These are phyloP conservation scores for Archilochus colubris DNA, from an alignment of 2,113 vertebrate species.

Conservation along the genomic window DNA sequence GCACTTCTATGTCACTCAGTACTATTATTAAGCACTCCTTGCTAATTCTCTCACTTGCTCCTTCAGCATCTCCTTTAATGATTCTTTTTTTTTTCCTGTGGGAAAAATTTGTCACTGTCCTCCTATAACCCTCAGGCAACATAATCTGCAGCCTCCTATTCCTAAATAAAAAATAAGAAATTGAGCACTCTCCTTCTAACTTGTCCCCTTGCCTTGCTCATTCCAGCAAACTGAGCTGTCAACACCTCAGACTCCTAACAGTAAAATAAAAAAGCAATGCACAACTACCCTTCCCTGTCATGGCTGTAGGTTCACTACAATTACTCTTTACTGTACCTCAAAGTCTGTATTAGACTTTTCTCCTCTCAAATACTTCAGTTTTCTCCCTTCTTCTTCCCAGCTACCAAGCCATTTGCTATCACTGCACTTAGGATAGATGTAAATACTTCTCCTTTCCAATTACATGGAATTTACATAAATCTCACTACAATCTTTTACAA, in stretches of 20 bases:
- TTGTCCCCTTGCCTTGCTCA: neutral
- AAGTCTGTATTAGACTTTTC: neutral
- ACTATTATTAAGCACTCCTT: neutral
- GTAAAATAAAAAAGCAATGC: neutral
- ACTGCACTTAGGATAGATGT: neutral
- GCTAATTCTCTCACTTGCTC: neutral
- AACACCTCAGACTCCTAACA: neutral
- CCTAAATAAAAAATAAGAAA: conserved; percentile 22
- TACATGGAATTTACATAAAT: neutral
- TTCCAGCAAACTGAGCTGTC: conserved; percentile 42
- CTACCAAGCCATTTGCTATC: neutral
- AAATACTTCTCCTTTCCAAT: neutral
- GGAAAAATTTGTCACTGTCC: neutral
- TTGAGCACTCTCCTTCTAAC: neutral
- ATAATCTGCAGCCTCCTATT: neutral
- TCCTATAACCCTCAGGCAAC: neutral
- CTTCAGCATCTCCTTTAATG: neutral
- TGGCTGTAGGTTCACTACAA: neutral
- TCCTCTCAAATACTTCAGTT: neutral
- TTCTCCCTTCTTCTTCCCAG: neutral
- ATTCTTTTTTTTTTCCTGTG: neutral
- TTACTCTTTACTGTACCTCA: neutral
- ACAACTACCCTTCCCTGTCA: neutral
- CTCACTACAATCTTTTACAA: neutral
- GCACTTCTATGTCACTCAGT: neutral